Conservation (phyloP, 2,797 vertebrate genomes). For the Sebastes variabilis region DNA sequence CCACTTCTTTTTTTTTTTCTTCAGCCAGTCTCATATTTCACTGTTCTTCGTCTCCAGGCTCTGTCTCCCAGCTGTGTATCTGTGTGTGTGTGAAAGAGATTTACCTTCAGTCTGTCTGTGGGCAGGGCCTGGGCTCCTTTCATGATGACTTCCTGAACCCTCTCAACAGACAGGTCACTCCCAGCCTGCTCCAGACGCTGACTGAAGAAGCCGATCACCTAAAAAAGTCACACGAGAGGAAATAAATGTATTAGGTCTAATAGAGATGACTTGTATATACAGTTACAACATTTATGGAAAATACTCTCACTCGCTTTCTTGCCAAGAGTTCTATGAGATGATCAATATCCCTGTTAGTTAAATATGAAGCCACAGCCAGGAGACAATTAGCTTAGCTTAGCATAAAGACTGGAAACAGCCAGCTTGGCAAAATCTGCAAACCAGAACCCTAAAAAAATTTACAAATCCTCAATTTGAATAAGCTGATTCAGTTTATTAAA, state of each 20-base stretch:
- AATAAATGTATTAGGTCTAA: neutral
- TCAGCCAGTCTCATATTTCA: constrained; percentile 37
- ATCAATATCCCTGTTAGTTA: neutral
- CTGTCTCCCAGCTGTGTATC: neutral
- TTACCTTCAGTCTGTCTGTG: constrained; percentile 95
- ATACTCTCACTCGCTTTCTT: neutral
- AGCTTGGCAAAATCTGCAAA: neutral
- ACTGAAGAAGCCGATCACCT: constrained; percentile 98
- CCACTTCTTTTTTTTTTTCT: constrained; percentile 14
- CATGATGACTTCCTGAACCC: constrained; percentile 98
- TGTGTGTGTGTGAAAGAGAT: constrained; percentile 4
- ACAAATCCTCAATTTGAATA: too few species aligned
- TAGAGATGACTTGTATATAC: neutral
- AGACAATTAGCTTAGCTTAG: too few species aligned
- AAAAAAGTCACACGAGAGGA: constrained; percentile 18
- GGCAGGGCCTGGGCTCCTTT: constrained; percentile 95
- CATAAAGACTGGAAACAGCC: too few species aligned
- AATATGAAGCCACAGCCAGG: too few species aligned
- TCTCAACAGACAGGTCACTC: constrained; percentile 94
- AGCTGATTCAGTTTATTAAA: too few species aligned
- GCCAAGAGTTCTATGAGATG: neutral
- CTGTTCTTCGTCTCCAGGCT: constrained; percentile 10
- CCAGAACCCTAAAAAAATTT: neutral
- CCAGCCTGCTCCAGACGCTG: constrained; percentile 93
- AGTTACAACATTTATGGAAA: neutral